These are phyloP conservation scores for Lacanobia wlatinum DNA, from an alignment of 2,888 invertebrate species.

Conservation along the genomic window DNA sequence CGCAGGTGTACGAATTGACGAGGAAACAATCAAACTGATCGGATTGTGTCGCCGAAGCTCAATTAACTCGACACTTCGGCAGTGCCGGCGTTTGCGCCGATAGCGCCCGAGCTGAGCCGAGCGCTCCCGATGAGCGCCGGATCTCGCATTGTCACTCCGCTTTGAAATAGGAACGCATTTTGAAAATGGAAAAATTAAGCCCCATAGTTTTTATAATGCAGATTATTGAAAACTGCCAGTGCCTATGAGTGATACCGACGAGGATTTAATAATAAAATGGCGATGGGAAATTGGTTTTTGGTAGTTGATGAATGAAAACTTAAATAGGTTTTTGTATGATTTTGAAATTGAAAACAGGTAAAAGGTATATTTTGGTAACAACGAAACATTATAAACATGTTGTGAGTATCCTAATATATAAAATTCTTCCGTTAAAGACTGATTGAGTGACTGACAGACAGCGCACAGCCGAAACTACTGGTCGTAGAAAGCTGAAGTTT, in stretches of 20 bases:
- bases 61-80: constrained; percentile 55
- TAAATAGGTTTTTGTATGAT: background rate
- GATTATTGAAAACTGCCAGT: constrained; percentile 19
- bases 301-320: constrained; percentile 21
- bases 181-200: constrained; percentile 67
- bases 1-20: constrained; percentile 57
- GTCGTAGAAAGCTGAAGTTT: no score
- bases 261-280: constrained; percentile 23
- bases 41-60: constrained; percentile 64
- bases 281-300: background rate
- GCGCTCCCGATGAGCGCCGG: constrained; percentile 21
- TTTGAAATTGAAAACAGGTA: background rate
- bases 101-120: constrained; percentile 42
- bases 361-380: no score
- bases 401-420: no score
- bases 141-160: constrained; percentile 35
- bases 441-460: no score
- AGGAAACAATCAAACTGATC: constrained; percentile 70
- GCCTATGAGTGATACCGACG: constrained; percentile 16
- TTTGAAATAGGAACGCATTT: constrained; percentile 52
- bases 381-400: no score
- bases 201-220: constrained; percentile 43
- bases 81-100: constrained; percentile 56
- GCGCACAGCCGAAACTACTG: no score
- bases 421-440: no score